A percentile compares a stretch with the other conserved stretches of the same genome.
phyloP scores from a whole-genome alignment of 2,888 invertebrate species.

The Mantis religiosa region DNA sequence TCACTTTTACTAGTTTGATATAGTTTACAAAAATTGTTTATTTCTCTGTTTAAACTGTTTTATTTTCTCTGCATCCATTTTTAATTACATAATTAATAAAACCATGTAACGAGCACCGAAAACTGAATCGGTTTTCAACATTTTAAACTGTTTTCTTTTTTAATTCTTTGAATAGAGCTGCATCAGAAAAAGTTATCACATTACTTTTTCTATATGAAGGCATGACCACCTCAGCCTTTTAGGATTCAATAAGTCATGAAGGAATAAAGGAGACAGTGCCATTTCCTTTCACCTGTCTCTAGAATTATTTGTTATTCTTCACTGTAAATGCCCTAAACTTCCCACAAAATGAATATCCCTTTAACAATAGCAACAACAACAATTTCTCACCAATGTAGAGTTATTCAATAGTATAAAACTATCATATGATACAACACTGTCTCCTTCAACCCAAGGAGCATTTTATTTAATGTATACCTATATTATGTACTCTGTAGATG shows the following conservation, averaged over 20 bases:
- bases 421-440: neutral
- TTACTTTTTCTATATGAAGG: slow-evolving; percentile 22
- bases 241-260: neutral
- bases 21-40: slow-evolving; percentile 16
- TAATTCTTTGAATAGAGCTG: slow-evolving; percentile 12
- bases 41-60: neutral
- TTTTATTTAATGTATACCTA: neutral
- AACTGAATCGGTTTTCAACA: slow-evolving; percentile 15
- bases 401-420: neutral
- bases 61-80: neutral
- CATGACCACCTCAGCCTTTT: slow-evolving; percentile 18
- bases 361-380: neutral
- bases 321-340: neutral
- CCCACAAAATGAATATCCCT: neutral
- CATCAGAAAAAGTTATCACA: slow-evolving; percentile 26
- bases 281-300: neutral
- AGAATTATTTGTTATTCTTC: neutral
- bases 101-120: slow-evolving; percentile 3
- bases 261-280: slow-evolving; percentile 3
- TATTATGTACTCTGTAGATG: neutral
- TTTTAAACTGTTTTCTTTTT: neutral
- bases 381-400: neutral
- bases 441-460: slow-evolving; percentile 2
- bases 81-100: slow-evolving; percentile 7
- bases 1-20: neutral